Evolutionary conservation across 1,140 invertebrate genomes (phyloP).

Genomic region (Penaeus indicus): DNA sequence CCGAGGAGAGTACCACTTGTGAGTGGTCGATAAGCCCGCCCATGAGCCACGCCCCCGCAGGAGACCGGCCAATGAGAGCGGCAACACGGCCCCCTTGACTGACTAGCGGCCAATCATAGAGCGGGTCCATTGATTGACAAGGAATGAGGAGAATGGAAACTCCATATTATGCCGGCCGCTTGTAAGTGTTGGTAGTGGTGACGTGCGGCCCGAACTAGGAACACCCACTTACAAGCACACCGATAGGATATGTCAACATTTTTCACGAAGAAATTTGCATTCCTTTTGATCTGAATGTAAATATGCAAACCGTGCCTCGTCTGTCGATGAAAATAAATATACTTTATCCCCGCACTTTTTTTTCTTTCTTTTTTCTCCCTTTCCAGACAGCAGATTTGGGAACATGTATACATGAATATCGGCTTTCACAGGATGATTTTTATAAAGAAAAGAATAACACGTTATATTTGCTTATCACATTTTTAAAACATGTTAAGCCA

Average conservation of each 20-base stretch:
- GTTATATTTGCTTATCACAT: too few relatives aligned
- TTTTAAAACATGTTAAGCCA: too few relatives aligned
- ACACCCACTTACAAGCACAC: conserved; percentile 44
- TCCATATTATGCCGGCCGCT: conserved; percentile 58
- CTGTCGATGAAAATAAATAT: conserved; percentile 56
- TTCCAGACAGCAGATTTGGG: too few relatives aligned
- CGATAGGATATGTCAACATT: conserved; percentile 24
- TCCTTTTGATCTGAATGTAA: conserved; percentile 58
- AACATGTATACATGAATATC: not conserved
- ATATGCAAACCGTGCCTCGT: conserved; percentile 29
- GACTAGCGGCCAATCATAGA: conserved; percentile 59
- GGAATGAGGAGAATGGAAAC: conserved; percentile 56
- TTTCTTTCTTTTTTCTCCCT: not conserved
- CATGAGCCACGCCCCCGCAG: conserved; percentile 43
- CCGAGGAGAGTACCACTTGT: conserved; percentile 47
- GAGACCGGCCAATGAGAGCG: conserved; percentile 50
- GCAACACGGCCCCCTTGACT: conserved; percentile 38
- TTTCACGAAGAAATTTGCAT: conserved; percentile 55
- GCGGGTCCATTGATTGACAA: conserved; percentile 60
- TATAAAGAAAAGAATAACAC: too few relatives aligned
- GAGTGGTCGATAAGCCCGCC: conserved; percentile 62
- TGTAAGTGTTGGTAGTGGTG: conserved; percentile 46
- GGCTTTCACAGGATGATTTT: not conserved
- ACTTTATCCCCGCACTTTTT: conserved; percentile 38
- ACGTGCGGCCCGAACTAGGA: conserved; percentile 31